These are phyloP conservation scores for Margarornis squamiger DNA, from an alignment of 2,797 vertebrate genomes.

Conservation along the genomic window DNA sequence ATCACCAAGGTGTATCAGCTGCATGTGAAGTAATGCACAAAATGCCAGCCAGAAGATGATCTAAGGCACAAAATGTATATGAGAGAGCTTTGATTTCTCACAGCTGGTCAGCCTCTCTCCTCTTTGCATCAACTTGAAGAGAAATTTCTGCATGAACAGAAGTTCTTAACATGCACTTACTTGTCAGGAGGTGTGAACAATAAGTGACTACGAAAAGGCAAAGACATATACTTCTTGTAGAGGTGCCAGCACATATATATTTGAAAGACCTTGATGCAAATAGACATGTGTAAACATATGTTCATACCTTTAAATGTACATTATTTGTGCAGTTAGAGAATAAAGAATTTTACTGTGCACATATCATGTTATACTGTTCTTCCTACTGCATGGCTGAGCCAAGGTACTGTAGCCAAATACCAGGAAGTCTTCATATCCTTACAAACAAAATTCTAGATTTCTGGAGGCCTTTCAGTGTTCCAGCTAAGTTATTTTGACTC, in stretches of 20 bases:
- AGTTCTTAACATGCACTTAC: background rate
- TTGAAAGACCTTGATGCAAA: background rate
- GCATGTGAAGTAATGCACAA: background rate
- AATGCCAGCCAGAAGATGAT: background rate
- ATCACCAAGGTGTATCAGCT: background rate
- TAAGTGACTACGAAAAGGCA: background rate
- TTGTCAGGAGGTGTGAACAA: background rate
- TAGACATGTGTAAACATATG: background rate
- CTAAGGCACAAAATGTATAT: background rate
- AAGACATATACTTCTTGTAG: background rate
- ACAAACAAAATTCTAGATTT: background rate
- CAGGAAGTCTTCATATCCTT: background rate
- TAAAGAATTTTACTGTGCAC: background rate
- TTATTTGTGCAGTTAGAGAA: background rate
- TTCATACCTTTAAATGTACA: background rate
- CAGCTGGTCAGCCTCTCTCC: background rate
- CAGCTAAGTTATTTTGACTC: background rate
- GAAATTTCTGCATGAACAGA: background rate
- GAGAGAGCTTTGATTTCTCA: background rate
- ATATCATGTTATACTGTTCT: background rate
- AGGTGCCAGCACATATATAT: background rate
- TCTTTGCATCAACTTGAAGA: background rate
- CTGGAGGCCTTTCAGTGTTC: background rate
- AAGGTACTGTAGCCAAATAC: background rate
- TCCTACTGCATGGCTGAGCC: background rate